phyloP scores from a whole-genome alignment of 1,140 invertebrate species.

The Magallana gigas region DNA sequence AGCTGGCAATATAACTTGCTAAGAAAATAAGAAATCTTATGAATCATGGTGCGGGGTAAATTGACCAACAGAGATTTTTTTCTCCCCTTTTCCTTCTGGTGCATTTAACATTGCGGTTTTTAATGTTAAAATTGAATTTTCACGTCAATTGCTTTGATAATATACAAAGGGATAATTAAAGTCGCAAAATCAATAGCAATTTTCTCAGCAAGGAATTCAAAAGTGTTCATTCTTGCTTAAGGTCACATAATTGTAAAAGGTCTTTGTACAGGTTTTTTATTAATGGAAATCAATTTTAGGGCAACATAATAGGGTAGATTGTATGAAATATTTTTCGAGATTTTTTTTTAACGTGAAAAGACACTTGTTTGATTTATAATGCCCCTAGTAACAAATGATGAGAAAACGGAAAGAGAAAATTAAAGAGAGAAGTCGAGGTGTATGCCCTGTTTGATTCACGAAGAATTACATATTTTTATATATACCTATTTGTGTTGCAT shows the following conservation, averaged over 20 bases:
- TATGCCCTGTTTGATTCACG: no score
- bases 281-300: background rate
- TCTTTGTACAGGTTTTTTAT: background rate
- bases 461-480: no score
- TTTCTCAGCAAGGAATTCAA: background rate
- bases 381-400: background rate
- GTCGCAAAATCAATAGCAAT: constrained; percentile 12
- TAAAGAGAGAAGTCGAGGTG: background rate
- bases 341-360: background rate
- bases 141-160: background rate
- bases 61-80: background rate
- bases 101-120: background rate
- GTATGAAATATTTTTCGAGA: background rate
- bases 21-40: background rate
- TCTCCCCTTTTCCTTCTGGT: background rate
- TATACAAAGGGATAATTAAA: constrained; percentile 1
- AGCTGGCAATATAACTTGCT: background rate
- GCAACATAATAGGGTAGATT: background rate
- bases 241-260: constrained; percentile 4
- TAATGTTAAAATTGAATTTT: background rate
- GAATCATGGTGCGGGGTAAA: background rate
- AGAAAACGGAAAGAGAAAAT: background rate
- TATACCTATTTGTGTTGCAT: no score
- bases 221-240: background rate
- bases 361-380: background rate